Conservation (phyloP, 2,888 invertebrate genomes). For the Podabrus alpinus region DNA sequence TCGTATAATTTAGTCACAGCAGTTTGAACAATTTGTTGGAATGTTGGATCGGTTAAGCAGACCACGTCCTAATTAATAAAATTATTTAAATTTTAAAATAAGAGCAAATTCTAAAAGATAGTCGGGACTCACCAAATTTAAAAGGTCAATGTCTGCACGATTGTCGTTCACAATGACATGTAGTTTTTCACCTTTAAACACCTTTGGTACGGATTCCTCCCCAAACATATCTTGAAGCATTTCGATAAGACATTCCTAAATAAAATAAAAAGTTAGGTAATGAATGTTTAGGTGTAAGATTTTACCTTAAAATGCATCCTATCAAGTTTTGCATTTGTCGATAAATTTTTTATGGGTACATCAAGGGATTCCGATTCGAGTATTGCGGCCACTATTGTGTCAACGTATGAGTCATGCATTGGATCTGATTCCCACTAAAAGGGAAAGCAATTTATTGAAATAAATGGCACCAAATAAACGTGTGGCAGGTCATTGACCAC, state of each 20-base stretch:
- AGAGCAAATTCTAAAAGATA: neutral
- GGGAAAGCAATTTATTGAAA: slow-evolving; percentile 15
- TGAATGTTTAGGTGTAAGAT: neutral
- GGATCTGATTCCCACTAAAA: slow-evolving; percentile 90
- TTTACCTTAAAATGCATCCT: slow-evolving; percentile 85
- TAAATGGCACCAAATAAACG: neutral
- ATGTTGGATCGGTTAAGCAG: slow-evolving; percentile 78
- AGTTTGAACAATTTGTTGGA: slow-evolving; percentile 83
- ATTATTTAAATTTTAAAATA: neutral
- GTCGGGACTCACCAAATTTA: slow-evolving; percentile 65
- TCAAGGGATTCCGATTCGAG: slow-evolving; percentile 79
- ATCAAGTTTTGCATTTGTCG: slow-evolving; percentile 76
- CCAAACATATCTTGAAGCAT: slow-evolving; percentile 96
- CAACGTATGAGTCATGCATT: slow-evolving; percentile 97
- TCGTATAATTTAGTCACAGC: slow-evolving; percentile 84
- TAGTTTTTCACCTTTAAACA: slow-evolving; percentile 88
- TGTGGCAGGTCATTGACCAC: neutral
- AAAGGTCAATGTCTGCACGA: slow-evolving; percentile 82
- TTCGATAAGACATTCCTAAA: slow-evolving; percentile 81
- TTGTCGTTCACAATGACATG: slow-evolving; percentile 85
- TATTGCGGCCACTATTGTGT: slow-evolving; percentile 87
- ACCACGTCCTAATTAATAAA: slow-evolving; percentile 69
- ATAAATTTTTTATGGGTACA: slow-evolving; percentile 63
- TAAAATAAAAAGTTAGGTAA: slow-evolving; percentile 38
- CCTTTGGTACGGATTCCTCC: slow-evolving; percentile 88